A percentile compares a stretch with the other conserved stretches of the same genome.
Evolutionary conservation across 2,797 vertebrate species (phyloP).

Genomic region (Pelodytes ibericus): DNA sequence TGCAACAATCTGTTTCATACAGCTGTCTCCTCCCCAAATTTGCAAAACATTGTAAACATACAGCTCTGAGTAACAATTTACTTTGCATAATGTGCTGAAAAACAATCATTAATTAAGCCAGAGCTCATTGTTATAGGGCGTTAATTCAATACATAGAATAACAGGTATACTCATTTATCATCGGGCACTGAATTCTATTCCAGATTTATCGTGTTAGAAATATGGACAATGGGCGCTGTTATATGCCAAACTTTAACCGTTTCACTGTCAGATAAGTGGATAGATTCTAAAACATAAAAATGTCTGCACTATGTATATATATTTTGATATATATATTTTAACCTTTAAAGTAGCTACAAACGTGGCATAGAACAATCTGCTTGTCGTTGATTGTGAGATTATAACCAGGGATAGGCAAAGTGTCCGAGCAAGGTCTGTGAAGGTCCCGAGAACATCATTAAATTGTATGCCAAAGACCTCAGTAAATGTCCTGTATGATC

Average conservation of each 20-base stretch:
- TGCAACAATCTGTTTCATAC: conserved; percentile 52
- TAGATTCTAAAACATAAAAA: no score
- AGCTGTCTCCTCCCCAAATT: conserved; percentile 50
- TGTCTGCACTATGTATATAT: no score
- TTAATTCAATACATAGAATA: background rate
- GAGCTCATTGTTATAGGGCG: conserved; percentile 19
- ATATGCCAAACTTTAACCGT: background rate
- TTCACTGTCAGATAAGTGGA: background rate
- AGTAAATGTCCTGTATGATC: no score
- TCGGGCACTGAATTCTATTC: conserved; percentile 13
- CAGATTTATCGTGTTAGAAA: background rate
- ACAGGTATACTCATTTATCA: background rate
- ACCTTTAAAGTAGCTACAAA: no score
- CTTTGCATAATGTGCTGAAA: conserved; percentile 44
- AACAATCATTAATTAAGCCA: conserved; percentile 52
- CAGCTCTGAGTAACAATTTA: conserved; percentile 38
- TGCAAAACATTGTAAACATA: conserved; percentile 44
- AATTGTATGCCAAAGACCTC: no score
- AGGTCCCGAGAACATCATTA: no score
- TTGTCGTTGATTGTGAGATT: no score
- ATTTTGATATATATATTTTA: no score
- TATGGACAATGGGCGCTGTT: background rate
- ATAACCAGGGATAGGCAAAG: no score
- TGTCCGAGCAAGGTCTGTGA: no score
- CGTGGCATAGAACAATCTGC: no score